A percentile compares a stretch with the other conserved stretches of the same genome.
phyloP scores from a whole-genome alignment of 2,888 invertebrate genomes.

The Oscheius sp. region DNA sequence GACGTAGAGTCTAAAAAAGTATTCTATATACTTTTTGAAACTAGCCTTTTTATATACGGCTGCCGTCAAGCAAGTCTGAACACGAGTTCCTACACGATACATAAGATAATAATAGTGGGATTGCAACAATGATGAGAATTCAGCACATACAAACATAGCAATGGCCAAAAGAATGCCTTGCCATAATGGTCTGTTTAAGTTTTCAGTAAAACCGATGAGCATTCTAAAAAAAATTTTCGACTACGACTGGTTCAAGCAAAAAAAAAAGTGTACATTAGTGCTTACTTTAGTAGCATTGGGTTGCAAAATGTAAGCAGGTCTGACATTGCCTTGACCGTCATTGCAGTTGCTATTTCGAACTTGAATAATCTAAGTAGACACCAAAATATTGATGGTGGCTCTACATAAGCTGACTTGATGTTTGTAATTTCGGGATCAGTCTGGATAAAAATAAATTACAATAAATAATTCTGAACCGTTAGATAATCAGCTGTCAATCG shows the following conservation, averaged over 20 bases:
- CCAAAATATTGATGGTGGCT: constrained; percentile 49
- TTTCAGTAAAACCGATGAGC: constrained; percentile 64
- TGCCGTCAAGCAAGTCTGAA: constrained; percentile 66
- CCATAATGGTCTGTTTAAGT: constrained; percentile 62
- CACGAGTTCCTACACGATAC: constrained; percentile 68
- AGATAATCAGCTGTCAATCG: constrained; percentile 39
- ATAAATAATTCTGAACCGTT: not conserved
- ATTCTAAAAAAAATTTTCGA: constrained; percentile 41
- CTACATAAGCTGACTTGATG: not conserved
- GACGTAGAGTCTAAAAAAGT: constrained; percentile 68
- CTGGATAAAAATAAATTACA: constrained; percentile 7
- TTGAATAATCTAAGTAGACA: constrained; percentile 62
- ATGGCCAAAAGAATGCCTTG: constrained; percentile 64
- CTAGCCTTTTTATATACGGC: constrained; percentile 70
- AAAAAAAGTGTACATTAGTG: not conserved
- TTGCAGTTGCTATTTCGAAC: constrained; percentile 63
- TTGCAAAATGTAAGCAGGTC: constrained; percentile 65
- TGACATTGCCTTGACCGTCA: constrained; percentile 59
- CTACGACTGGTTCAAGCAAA: too few species aligned
- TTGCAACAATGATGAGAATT: constrained; percentile 64
- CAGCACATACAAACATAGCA: constrained; percentile 62
- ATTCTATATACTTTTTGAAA: not conserved
- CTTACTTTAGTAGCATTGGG: constrained; percentile 63
- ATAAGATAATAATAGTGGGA: constrained; percentile 68
- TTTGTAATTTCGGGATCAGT: constrained; percentile 47